These are phyloP conservation scores for Laupala kohalensis DNA, from an alignment of 1,140 invertebrate species.

Conservation along the genomic window DNA sequence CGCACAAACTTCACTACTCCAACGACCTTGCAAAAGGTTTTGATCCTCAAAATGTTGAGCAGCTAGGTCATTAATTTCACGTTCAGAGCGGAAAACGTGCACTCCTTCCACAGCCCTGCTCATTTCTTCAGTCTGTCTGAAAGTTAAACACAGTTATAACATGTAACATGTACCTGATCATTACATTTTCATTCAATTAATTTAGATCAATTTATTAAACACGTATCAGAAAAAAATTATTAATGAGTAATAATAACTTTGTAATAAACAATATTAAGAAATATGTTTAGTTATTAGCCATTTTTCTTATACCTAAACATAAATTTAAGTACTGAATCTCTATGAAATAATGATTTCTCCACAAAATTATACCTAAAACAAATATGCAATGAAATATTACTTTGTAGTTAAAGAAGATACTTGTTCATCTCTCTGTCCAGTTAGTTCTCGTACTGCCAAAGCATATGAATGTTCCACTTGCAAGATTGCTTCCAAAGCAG, in stretches of 20 bases:
- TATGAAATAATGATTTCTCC: too few relatives aligned
- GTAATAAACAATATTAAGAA: too few relatives aligned
- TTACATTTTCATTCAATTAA: too few relatives aligned
- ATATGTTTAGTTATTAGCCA: too few relatives aligned
- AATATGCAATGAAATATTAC: too few relatives aligned
- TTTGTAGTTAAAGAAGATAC: conserved; percentile 34
- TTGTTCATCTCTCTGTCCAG: conserved; percentile 49
- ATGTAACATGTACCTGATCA: too few relatives aligned
- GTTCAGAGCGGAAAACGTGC: conserved; percentile 50
- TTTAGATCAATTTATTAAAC: too few relatives aligned
- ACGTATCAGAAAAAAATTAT: too few relatives aligned
- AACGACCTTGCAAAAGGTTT: conserved; percentile 57
- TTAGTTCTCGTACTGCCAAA: conserved; percentile 50
- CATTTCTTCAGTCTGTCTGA: conserved; percentile 65
- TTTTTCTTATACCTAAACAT: too few relatives aligned
- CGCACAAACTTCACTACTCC: conserved; percentile 61
- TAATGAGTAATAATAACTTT: too few relatives aligned
- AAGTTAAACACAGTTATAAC: not conserved
- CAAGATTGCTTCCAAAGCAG: conserved; percentile 60
- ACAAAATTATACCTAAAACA: too few relatives aligned
- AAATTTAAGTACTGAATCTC: too few relatives aligned
- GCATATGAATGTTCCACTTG: conserved; percentile 67
- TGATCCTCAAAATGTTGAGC: conserved; percentile 64
- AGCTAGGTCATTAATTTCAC: conserved; percentile 62
- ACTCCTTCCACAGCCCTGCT: conserved; percentile 52